Conservation (phyloP, 2,888 invertebrate genomes). For the Gymnosoma rotundatum region DNA sequence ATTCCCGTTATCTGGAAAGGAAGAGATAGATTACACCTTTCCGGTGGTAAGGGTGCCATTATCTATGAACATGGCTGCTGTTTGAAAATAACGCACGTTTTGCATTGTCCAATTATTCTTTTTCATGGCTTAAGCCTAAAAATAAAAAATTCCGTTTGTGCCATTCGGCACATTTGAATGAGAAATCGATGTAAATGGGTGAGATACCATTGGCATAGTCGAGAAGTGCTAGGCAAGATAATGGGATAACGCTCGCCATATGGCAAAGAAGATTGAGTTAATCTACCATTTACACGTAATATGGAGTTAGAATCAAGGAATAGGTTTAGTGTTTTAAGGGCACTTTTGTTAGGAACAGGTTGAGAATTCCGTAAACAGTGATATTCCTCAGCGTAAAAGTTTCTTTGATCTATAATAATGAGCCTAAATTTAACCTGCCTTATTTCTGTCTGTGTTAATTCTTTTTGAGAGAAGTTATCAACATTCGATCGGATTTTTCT, state of each 20-base stretch:
- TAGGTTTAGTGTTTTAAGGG: not conserved
- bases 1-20: constrained; percentile 10
- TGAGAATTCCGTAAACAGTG: not conserved
- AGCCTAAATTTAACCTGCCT: not conserved
- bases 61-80: constrained; percentile 16
- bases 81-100: constrained; percentile 11
- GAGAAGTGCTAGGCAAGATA: not conserved
- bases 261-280: constrained; percentile 4
- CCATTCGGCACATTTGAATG: not conserved
- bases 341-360: constrained; percentile 4
- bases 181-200: too few relatives aligned
- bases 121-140: not conserved
- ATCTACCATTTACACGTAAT: not conserved
- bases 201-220: not conserved
- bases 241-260: not conserved
- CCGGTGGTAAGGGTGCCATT: constrained; percentile 11
- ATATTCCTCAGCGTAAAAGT: constrained; percentile 15
- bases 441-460: not conserved
- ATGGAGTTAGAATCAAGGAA: constrained; percentile 3
- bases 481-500: too few relatives aligned
- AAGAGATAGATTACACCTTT: constrained; percentile 24
- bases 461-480: too few relatives aligned
- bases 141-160: constrained; percentile 19
- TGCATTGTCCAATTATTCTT: not conserved
- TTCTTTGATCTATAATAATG: constrained; percentile 6